Percentiles rank a stretch among this genome's conserved stretches.
These are phyloP conservation scores for Drosophila vallismaia DNA, from an alignment of 2,888 invertebrate genomes.

Conservation along the genomic window DNA sequence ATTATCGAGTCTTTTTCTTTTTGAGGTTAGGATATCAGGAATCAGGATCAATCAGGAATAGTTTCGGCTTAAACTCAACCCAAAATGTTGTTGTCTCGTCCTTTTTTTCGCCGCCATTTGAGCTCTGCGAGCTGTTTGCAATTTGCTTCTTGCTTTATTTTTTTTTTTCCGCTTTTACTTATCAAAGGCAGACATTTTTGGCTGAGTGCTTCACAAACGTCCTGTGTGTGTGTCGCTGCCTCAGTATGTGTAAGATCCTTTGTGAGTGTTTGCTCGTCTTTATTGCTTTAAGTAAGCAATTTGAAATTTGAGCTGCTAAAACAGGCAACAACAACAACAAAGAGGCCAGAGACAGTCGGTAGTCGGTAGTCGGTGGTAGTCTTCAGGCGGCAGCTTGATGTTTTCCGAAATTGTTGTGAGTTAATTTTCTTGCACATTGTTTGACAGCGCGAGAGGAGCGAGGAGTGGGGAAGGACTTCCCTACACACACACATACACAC, in stretches of 20 bases:
- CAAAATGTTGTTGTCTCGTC: background rate
- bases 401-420: constrained; percentile 54
- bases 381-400: constrained; percentile 31
- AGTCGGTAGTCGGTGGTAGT: background rate
- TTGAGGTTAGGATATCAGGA: no score
- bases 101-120: constrained; percentile 9
- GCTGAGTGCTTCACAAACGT: constrained; percentile 39
- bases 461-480: constrained; percentile 3
- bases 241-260: constrained; percentile 15
- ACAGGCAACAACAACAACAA: constrained; percentile 36
- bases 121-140: constrained; percentile 24
- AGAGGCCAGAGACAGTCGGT: background rate
- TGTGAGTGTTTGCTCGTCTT: constrained; percentile 59
- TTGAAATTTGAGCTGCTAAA: constrained; percentile 72
- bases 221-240: constrained; percentile 12
- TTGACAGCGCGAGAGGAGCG: constrained; percentile 19
- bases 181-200: constrained; percentile 36
- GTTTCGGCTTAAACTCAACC: background rate
- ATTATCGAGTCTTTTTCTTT: no score
- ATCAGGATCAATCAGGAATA: background rate
- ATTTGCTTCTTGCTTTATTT: constrained; percentile 11
- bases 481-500: background rate
- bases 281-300: constrained; percentile 78
- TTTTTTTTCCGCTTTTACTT: constrained; percentile 13
- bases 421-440: constrained; percentile 66